A percentile compares a stretch with the other conserved stretches of the same genome.
These are phyloP conservation scores for Ochlodes sylvanus DNA, from an alignment of 2,888 invertebrate species.

Conservation along the genomic window DNA sequence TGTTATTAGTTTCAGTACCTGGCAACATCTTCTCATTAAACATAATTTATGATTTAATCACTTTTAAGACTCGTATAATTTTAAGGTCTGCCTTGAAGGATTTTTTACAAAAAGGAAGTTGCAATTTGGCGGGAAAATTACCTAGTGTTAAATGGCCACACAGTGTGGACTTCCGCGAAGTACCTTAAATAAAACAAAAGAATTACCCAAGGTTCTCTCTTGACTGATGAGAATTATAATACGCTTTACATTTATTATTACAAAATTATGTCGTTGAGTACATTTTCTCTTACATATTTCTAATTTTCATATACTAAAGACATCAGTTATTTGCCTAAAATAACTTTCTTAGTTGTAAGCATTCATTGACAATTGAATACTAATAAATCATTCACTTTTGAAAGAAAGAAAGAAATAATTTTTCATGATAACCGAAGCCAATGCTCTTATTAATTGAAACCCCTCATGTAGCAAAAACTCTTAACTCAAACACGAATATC, in stretches of 20 bases:
- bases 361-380: too few relatives aligned
- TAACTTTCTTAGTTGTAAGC: too few relatives aligned
- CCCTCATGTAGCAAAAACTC: not conserved
- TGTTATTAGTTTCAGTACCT: too few relatives aligned
- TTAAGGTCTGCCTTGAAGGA: not conserved
- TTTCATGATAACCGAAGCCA: too few relatives aligned
- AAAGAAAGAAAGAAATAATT: too few relatives aligned
- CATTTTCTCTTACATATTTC: too few relatives aligned
- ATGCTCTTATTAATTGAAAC: not conserved
- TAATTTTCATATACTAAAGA: too few relatives aligned
- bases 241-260: not conserved
- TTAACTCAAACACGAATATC: not conserved
- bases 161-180: not conserved
- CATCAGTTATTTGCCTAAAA: too few relatives aligned
- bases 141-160: constrained; percentile 4
- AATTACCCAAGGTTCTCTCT: constrained; percentile 10
- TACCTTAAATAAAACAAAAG: constrained; percentile 21
- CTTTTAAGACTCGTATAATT: not conserved
- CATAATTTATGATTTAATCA: constrained; percentile 4
- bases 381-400: not conserved
- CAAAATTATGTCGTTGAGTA: too few relatives aligned
- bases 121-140: constrained; percentile 1
- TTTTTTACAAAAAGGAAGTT: not conserved
- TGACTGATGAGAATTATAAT: not conserved
- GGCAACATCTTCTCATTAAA: not conserved